Percentiles rank a stretch among this genome's conserved stretches.
Evolutionary conservation across 1,140 invertebrate genomes (phyloP).

Genomic region (Eumeta japonica): DNA sequence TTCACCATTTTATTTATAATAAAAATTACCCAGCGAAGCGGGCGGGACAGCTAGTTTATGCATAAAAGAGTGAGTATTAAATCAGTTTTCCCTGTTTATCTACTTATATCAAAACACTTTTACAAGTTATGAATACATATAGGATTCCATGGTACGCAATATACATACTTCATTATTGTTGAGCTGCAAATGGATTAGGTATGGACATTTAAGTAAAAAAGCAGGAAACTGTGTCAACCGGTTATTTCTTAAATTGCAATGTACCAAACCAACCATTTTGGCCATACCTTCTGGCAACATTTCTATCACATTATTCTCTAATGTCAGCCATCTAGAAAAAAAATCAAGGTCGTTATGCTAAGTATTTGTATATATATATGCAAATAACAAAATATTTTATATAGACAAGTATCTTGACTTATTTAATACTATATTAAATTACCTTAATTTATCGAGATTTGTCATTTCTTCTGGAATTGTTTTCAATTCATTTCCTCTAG

Average conservation of each 20-base stretch:
- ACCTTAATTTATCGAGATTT: conserved; percentile 54
- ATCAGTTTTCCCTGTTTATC: no score
- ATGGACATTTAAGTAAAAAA: conserved; percentile 46
- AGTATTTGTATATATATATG: no score
- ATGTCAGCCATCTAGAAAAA: conserved; percentile 59
- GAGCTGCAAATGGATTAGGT: conserved; percentile 58
- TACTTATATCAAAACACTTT: no score
- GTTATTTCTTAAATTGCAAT: conserved; percentile 61
- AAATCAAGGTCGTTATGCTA: no score
- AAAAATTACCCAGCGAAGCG: no score
- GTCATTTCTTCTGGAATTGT: conserved; percentile 57
- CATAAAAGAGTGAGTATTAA: no score
- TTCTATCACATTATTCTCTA: conserved; percentile 59
- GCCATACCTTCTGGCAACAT: conserved; percentile 54
- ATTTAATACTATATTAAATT: conserved; percentile 11
- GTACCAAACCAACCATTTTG: conserved; percentile 51
- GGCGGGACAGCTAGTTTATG: no score
- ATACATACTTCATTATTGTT: conserved; percentile 54
- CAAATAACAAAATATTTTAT: no score
- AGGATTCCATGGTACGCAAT: no score
- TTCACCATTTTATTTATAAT: no score
- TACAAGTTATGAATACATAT: no score
- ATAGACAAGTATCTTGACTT: conserved; percentile 1
- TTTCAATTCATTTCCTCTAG: conserved; percentile 60
- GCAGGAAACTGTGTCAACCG: conserved; percentile 51